Conservation (phyloP, 2,888 invertebrate species). For the Linyphia triangularis region DNA sequence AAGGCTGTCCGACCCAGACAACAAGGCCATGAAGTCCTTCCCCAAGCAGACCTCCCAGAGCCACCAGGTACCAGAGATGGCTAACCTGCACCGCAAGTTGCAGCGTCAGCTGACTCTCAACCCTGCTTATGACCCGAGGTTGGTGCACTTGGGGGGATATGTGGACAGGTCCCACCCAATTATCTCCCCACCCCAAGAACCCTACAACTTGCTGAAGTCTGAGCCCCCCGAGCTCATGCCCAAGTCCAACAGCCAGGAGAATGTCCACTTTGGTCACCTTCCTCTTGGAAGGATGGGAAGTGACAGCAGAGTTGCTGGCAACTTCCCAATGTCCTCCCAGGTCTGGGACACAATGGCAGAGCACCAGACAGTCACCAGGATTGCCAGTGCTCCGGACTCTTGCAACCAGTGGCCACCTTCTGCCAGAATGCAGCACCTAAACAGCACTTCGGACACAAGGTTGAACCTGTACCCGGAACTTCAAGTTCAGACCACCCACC, state of each 20-base stretch:
- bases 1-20: conserved; percentile 79
- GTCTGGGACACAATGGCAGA: conserved; percentile 52
- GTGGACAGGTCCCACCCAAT: conserved; percentile 50
- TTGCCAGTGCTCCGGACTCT: conserved; percentile 87
- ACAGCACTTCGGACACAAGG: conserved; percentile 85
- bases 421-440: conserved; percentile 81
- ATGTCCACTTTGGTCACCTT: conserved; percentile 51
- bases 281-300: conserved; percentile 72
- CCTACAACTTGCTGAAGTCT: conserved; percentile 24
- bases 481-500: conserved; percentile 5
- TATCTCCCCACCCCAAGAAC: conserved; percentile 57
- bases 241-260: conserved; percentile 60
- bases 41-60: conserved; percentile 25
- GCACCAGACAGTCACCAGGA: conserved; percentile 85
- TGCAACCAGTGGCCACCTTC: conserved; percentile 81
- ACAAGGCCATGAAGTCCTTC: conserved; percentile 35
- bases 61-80: conserved; percentile 76
- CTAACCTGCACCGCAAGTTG: conserved; percentile 88
- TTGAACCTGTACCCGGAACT: conserved; percentile 81
- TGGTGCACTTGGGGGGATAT: conserved; percentile 80
- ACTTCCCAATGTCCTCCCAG: conserved; percentile 33
- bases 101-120: conserved; percentile 90
- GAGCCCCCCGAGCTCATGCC: conserved; percentile 38
- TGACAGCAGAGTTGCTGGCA: conserved; percentile 59
- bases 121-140: conserved; percentile 88